Evolutionary conservation across 2,797 vertebrate species (phyloP).

Genomic region (Gobionotothen gibberifrons): DNA sequence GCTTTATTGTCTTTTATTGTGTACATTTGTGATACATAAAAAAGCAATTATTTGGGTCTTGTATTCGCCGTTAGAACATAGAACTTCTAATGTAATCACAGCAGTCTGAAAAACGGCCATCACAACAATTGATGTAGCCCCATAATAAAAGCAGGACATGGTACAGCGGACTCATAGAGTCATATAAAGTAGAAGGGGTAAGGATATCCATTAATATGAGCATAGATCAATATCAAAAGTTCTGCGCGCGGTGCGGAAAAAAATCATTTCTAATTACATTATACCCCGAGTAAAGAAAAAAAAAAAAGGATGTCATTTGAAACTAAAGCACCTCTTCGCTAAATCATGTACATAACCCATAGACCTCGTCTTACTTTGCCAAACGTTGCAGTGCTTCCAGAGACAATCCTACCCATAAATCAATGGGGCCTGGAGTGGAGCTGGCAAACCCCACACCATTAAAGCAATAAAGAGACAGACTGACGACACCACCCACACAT

Average conservation of each 20-base stretch:
- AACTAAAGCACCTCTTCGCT: constrained; percentile 61
- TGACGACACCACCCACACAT: constrained; percentile 68
- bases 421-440: constrained; percentile 57
- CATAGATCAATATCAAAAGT: constrained; percentile 49
- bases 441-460: constrained; percentile 73
- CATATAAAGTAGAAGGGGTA: constrained; percentile 1
- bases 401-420: constrained; percentile 75
- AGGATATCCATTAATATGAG: constrained; percentile 36
- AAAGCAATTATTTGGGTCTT: background rate
- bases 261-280: constrained; percentile 53
- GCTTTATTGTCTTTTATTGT: background rate
- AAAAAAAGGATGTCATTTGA: constrained; percentile 50
- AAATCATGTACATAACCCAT: constrained; percentile 71
- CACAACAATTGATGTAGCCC: constrained; percentile 12
- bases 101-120: constrained; percentile 1
- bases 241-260: constrained; percentile 27
- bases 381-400: constrained; percentile 66
- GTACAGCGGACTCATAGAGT: constrained; percentile 8
- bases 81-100: constrained; percentile 13
- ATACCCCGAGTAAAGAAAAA: constrained; percentile 15
- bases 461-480: constrained; percentile 73
- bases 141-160: constrained; percentile 8
- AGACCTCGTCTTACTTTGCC: constrained; percentile 65
- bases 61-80: constrained; percentile 4
- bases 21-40: background rate